phyloP scores from a whole-genome alignment of 2,113 vertebrate species.

The Hydropotes inermis region DNA sequence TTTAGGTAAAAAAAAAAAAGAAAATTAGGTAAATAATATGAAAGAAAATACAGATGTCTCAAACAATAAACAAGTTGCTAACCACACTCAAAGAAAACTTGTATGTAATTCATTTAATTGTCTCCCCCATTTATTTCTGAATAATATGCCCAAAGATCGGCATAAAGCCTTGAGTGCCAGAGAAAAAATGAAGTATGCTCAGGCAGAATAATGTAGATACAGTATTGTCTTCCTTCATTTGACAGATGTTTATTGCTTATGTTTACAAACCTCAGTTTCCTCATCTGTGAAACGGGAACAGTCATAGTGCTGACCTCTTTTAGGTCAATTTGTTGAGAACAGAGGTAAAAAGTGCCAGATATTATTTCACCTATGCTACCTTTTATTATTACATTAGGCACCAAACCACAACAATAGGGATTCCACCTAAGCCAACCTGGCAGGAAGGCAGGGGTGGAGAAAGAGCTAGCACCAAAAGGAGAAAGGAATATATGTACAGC shows the following conservation, averaged over 20 bases:
- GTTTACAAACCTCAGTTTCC: not conserved
- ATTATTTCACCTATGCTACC: not conserved
- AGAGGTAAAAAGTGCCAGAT: not conserved
- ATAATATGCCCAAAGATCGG: not conserved
- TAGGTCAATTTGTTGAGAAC: not conserved
- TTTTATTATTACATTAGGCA: not conserved
- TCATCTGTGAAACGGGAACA: not conserved
- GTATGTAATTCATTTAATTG: not conserved
- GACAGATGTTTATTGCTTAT: not conserved
- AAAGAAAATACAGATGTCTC: not conserved
- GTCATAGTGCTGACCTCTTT: not conserved
- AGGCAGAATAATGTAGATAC: not conserved
- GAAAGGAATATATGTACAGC: accelerated
- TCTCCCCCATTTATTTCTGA: not conserved
- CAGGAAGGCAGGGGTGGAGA: not conserved
- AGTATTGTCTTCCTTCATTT: not conserved
- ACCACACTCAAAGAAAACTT: not conserved
- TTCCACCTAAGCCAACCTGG: not conserved
- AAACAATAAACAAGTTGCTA: not conserved
- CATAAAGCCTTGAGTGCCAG: not conserved
- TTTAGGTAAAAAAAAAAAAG: constrained; percentile 19
- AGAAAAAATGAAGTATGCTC: not conserved
- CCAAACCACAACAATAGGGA: not conserved
- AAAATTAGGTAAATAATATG: not conserved
- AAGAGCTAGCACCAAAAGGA: not conserved